Conservation (phyloP, 2,113 vertebrate species). For the Urocolius indicus region DNA sequence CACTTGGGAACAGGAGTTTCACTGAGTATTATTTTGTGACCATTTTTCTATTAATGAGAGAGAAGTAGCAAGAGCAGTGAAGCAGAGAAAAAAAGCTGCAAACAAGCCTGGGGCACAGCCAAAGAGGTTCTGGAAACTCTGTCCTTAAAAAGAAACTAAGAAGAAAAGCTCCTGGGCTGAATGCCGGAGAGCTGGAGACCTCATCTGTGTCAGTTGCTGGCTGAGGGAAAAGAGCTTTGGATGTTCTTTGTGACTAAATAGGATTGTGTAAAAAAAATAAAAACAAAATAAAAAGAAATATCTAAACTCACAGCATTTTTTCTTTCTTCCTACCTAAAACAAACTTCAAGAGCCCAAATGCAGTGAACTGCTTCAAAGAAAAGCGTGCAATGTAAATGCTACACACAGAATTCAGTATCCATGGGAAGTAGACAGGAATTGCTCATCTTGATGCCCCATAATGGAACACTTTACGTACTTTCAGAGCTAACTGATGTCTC, state of each 20-base stretch:
- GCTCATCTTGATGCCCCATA: background rate
- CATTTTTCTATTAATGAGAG: background rate
- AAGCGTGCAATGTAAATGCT: background rate
- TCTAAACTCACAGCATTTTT: accelerated
- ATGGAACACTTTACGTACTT: background rate
- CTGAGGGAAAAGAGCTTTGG: background rate
- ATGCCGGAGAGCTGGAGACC: accelerated
- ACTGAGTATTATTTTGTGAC: background rate
- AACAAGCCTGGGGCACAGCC: background rate
- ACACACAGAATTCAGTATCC: background rate
- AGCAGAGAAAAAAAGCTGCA: background rate
- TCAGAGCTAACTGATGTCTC: background rate
- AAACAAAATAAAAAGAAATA: background rate
- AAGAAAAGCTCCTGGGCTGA: background rate
- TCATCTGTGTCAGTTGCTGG: background rate
- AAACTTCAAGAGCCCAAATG: background rate
- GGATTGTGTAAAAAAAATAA: background rate
- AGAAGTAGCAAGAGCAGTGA: background rate
- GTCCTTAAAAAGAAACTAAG: background rate
- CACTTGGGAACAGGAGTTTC: background rate
- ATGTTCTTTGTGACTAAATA: background rate
- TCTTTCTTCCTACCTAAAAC: background rate
- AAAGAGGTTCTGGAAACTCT: background rate
- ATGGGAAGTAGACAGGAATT: background rate
- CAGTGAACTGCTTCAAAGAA: background rate